Evolutionary conservation across 2,888 invertebrate species (phyloP), one percentile per base, ranked within the genome.

Genomic region (Caenorhabditis imperialis): DNA sequence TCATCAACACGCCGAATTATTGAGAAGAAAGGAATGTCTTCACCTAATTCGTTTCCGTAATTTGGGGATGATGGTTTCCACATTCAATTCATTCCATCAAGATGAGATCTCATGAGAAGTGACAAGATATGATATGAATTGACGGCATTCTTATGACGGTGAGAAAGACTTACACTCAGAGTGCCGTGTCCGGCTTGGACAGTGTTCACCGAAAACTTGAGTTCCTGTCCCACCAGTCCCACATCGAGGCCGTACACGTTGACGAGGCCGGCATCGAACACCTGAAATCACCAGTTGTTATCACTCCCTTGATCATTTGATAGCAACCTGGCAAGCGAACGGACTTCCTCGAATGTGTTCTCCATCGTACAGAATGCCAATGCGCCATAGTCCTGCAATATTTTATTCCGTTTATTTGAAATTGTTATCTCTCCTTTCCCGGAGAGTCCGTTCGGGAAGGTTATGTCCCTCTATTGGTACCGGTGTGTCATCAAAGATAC

Each of bases 331-430:
- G 88, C 98, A 96, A 0, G 94, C 94, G 89, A 96, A 98, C 1
- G 99, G 99, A 18, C 96, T 96, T 63, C 97, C 97, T 91, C 93
- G 90, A 83, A 99, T 96, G 88, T 97, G 95, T 85, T 95, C 93
- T 33, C 95, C 95, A 88, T 96, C 95, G 89, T 97, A 97, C 33
- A 94, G 93, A 78, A 98, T 96, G 78, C 94, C 94, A 63, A 99
- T 96, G 84, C 94, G 93, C 97, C 97, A 98, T 86, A 95, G 94
- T 65, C 91, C 91, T 91, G 83, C 27, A 77, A 80, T 53, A 35
- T 14, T 42, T 55, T 30, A 27, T 22, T 44, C 7, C 35, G 12
- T 20, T 20, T 53, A 2, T 22, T 37, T 33, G 48, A 25, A 30
- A 2, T 16, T 27, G 27, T 22, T 48, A 48, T 14, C 22, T 48